Evolutionary conservation across 53 echinoderm and acorn worm species (phyloP).

Genomic region (Holothuria scabra): DNA sequence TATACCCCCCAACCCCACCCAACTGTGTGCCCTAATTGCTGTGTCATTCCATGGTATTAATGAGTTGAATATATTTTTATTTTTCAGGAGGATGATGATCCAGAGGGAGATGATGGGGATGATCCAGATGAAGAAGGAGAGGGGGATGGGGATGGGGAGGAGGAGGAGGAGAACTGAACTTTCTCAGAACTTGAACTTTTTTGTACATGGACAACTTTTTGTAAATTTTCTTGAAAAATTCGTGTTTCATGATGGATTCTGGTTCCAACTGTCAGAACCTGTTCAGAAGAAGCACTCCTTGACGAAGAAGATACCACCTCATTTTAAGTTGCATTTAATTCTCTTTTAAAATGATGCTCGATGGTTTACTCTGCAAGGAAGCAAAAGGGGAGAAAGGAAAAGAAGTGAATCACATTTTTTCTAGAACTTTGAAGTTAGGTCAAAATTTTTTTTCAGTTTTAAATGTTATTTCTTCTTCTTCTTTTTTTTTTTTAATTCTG

Average conservation of each 20-base stretch:
- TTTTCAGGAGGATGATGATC: not conserved
- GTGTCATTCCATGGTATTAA: too few relatives aligned
- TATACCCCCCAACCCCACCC: too few relatives aligned
- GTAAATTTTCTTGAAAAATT: conserved; percentile 42
- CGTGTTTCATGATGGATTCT: conserved; percentile 47
- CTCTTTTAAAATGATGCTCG: conserved; percentile 17
- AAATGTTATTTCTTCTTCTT: not conserved
- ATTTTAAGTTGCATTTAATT: conserved; percentile 27
- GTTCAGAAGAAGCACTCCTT: conserved; percentile 13
- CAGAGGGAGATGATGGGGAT: conserved; percentile 3
- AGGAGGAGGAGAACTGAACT: conserved; percentile 39
- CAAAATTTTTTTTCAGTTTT: not conserved
- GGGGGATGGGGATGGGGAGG: conserved; percentile 35
- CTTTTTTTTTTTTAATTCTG: conserved; percentile 6
- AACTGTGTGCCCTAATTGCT: too few relatives aligned
- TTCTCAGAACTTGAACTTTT: conserved; percentile 32
- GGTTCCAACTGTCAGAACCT: conserved; percentile 27
- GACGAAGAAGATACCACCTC: conserved; percentile 35
- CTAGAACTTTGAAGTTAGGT: conserved; percentile 20
- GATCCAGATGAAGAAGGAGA: conserved; percentile 16
- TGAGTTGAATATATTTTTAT: not conserved
- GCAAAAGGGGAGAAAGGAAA: not conserved
- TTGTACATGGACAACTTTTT: conserved; percentile 53
- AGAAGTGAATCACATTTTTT: conserved; percentile 12
- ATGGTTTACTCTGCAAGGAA: not conserved